phyloP scores from a whole-genome alignment of 2,113 vertebrate species.

The Perca flavescens region DNA sequence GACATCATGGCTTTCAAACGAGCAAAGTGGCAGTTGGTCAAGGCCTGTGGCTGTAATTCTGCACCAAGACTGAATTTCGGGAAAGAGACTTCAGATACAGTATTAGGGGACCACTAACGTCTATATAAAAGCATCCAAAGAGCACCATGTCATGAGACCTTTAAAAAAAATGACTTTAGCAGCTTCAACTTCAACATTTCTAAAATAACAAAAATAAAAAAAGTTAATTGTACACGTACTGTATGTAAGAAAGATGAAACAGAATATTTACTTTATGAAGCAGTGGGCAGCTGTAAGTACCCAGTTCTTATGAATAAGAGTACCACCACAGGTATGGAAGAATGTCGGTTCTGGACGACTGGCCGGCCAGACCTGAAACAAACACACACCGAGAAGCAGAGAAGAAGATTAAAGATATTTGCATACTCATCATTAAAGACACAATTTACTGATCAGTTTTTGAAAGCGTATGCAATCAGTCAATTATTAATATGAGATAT shows the following conservation, averaged over 20 bases:
- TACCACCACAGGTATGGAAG: constrained; percentile 83
- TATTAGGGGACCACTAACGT: no score
- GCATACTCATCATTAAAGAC: background rate
- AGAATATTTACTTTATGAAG: constrained; percentile 78
- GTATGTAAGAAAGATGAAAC: background rate
- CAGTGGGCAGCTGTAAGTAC: constrained; percentile 84
- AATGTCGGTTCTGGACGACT: constrained; percentile 76
- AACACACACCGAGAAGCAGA: background rate
- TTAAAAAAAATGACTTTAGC: background rate
- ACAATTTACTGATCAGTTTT: background rate
- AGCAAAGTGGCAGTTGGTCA: no score
- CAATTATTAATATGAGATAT: background rate
- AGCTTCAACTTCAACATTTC: background rate
- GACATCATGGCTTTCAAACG: no score
- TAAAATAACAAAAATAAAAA: background rate
- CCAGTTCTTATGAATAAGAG: constrained; percentile 86
- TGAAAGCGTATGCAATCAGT: background rate
- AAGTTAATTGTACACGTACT: background rate
- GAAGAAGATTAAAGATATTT: background rate
- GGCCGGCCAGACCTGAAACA: constrained; percentile 82
- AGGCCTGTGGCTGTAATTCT: no score
- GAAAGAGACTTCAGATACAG: no score
- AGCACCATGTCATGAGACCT: no score
- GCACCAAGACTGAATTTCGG: no score
- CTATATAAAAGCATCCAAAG: no score